These are phyloP conservation scores for Fukomys damarensis DNA, from an alignment of 2,113 vertebrate genomes.

Conservation along the genomic window DNA sequence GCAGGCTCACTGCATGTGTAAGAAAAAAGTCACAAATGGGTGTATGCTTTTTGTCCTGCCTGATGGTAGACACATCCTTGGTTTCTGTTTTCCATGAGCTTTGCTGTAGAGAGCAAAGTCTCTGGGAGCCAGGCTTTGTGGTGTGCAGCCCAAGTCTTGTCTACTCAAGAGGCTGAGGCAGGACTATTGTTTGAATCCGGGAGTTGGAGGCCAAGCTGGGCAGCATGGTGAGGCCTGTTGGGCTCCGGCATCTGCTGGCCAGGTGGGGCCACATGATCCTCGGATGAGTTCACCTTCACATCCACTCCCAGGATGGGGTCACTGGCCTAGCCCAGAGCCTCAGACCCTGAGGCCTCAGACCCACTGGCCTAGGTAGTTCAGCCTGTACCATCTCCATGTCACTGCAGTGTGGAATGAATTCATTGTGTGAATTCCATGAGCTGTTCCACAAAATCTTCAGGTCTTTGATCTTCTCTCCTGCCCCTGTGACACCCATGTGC, in stretches of 20 bases:
- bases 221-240: background rate
- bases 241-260: background rate
- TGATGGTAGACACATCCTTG: background rate
- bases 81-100: background rate
- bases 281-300: background rate
- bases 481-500: no score
- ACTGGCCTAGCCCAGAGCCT: background rate
- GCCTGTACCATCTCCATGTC: background rate
- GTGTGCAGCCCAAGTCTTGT: background rate
- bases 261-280: background rate
- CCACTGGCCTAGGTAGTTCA: background rate
- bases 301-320: background rate
- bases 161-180: background rate
- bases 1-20: background rate
- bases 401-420: no score
- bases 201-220: background rate
- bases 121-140: background rate
- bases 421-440: background rate
- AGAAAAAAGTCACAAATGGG: background rate
- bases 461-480: background rate
- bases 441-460: background rate
- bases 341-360: background rate
- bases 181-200: no score
- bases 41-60: rapidly evolving
- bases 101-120: background rate